These are phyloP conservation scores for Platygyra sinensis DNA, from an alignment of 64 coral and sea anemone genomes.

Conservation along the genomic window DNA sequence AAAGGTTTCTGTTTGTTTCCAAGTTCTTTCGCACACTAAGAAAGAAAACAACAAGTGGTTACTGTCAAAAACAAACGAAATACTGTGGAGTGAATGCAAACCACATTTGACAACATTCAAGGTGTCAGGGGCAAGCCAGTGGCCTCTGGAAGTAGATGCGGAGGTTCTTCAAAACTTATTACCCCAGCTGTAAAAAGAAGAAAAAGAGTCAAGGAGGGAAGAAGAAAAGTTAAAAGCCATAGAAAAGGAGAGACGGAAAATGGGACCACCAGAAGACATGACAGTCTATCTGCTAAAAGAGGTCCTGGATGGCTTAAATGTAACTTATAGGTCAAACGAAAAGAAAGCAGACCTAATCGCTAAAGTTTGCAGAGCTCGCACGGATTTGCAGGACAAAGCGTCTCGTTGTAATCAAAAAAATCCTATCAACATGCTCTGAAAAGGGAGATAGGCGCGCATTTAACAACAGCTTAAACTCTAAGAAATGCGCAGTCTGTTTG, in stretches of 20 bases:
- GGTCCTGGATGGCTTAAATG: constrained; percentile 12
- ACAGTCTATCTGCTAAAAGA: constrained; percentile 7
- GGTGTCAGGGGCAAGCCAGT: neutral
- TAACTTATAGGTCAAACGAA: neutral
- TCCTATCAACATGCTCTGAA: neutral
- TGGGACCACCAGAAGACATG: constrained; percentile 14
- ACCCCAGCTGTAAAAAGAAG: neutral
- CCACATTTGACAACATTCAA: constrained; percentile 8
- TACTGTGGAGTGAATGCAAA: constrained; percentile 32
- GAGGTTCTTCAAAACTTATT: neutral
- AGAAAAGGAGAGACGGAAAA: neutral
- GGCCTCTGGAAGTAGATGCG: neutral
- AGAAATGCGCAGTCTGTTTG: neutral
- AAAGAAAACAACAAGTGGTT: constrained; percentile 18
- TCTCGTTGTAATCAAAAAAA: neutral
- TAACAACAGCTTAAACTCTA: neutral
- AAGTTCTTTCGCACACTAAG: constrained; percentile 9
- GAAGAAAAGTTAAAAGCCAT: neutral
- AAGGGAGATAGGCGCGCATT: neutral
- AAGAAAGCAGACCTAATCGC: constrained; percentile 1
- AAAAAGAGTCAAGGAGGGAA: neutral
- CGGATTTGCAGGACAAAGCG: neutral
- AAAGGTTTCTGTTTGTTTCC: constrained; percentile 6
- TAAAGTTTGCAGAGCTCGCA: neutral
- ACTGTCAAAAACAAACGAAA: constrained; percentile 8